Conservation (phyloP, 2,888 invertebrate genomes). For the Lasioglossum villosulum region DNA sequence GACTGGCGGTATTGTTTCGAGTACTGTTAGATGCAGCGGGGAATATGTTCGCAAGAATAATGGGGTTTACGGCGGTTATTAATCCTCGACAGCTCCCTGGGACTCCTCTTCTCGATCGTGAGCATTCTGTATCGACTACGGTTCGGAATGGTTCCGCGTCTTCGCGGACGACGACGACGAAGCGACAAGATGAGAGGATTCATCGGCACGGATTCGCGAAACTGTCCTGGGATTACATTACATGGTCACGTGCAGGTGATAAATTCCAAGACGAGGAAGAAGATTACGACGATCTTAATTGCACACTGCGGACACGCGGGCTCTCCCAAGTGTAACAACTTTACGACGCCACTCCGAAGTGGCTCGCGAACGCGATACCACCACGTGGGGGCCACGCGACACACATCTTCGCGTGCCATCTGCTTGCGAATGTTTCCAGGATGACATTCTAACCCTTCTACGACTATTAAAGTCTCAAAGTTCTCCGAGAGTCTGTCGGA, state of each 20-base stretch:
- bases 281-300: conserved; percentile 67
- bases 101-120: conserved; percentile 20
- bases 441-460: conserved; percentile 1
- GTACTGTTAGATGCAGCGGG: conserved; percentile 53
- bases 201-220: conserved; percentile 13
- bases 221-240: background rate
- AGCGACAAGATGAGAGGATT: background rate
- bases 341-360: conserved; percentile 53
- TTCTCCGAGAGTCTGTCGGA: background rate
- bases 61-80: conserved; percentile 62
- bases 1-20: conserved; percentile 49
- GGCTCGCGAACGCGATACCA: conserved; percentile 56
- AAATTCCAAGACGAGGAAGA: conserved; percentile 34
- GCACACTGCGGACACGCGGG: conserved; percentile 41
- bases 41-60: conserved; percentile 57
- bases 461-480: background rate
- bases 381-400: conserved; percentile 43
- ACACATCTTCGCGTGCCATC: conserved; percentile 61
- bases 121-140: background rate
- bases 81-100: conserved; percentile 53
- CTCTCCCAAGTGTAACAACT: conserved; percentile 55
- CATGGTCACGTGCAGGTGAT: conserved; percentile 43
- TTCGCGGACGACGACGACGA: background rate
- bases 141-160: conserved; percentile 1
- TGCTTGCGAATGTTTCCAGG: conserved; percentile 4